These are phyloP conservation scores for Tragelaphus strepsiceros DNA, from an alignment of 2,113 vertebrate species.

Conservation along the genomic window DNA sequence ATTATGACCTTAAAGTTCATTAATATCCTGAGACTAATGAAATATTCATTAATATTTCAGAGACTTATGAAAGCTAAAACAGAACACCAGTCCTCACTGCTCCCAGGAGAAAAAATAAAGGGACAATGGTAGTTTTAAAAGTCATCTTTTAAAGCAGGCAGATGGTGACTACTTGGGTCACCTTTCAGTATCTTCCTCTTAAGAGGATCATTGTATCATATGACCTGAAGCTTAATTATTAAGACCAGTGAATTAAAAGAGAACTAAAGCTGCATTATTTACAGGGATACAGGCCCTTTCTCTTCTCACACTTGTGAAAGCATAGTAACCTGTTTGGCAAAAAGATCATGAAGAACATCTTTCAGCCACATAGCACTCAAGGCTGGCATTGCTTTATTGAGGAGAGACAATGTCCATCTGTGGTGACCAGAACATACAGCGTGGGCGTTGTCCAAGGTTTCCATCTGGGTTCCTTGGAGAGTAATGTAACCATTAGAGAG, in stretches of 20 bases:
- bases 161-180: not conserved
- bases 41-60: not conserved
- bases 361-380: not conserved
- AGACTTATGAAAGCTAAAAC: not conserved
- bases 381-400: not conserved
- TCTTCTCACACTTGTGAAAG: not conserved
- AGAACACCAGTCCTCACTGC: not conserved
- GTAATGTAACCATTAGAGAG: not conserved
- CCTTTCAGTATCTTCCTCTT: not conserved
- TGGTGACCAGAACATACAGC: not conserved
- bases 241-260: not conserved
- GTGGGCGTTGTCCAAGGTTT: not conserved
- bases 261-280: not conserved
- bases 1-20: not conserved
- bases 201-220: not conserved
- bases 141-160: not conserved
- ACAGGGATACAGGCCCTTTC: not conserved
- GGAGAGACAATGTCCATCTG: rapidly evolving
- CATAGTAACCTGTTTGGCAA: not conserved
- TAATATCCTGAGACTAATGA: not conserved
- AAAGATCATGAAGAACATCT: not conserved
- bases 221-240: not conserved
- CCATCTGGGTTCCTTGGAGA: not conserved
- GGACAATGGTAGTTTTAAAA: not conserved
- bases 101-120: not conserved